Conservation (phyloP, 1,140 invertebrate species). For the Vanessa atalanta region DNA sequence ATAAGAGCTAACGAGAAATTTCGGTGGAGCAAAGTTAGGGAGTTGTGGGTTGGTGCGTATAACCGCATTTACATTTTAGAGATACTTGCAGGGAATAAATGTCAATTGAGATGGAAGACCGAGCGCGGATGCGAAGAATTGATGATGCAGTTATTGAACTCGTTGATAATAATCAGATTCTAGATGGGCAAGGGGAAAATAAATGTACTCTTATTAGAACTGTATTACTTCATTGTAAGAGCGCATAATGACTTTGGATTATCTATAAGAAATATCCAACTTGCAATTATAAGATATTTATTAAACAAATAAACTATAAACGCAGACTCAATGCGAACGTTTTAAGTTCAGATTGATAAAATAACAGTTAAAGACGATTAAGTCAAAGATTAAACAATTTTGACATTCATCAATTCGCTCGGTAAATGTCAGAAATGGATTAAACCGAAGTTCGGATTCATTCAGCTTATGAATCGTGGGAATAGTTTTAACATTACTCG, state of each 20-base stretch:
- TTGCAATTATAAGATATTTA: constrained; percentile 15
- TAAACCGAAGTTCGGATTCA: constrained; percentile 43
- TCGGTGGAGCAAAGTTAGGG: constrained; percentile 30
- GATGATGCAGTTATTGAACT: constrained; percentile 77
- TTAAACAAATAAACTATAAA: constrained; percentile 2
- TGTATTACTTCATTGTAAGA: constrained; percentile 38
- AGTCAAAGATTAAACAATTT: constrained; percentile 26
- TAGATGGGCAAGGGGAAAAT: constrained; percentile 54
- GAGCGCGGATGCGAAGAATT: constrained; percentile 70
- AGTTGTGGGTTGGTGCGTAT: constrained; percentile 65
- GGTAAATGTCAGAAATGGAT: constrained; percentile 61
- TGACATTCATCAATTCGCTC: constrained; percentile 56
- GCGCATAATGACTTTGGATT: constrained; percentile 21
- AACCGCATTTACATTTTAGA: constrained; percentile 79
- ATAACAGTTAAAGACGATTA: constrained; percentile 32
- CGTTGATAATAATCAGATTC: constrained; percentile 66
- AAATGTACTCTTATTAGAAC: constrained; percentile 43
- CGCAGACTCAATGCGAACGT: too few species aligned
- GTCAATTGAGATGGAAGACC: constrained; percentile 77
- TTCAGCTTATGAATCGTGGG: constrained; percentile 29
- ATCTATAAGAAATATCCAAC: constrained; percentile 1
- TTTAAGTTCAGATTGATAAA: constrained; percentile 12
- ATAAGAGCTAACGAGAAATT: constrained; percentile 48
- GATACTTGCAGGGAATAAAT: constrained; percentile 76
- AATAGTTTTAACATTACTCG: background rate